Percentiles rank a stretch among this genome's conserved stretches.
These are phyloP conservation scores for Hanleya hanleyi DNA, from an alignment of 2,888 invertebrate species.

Conservation along the genomic window DNA sequence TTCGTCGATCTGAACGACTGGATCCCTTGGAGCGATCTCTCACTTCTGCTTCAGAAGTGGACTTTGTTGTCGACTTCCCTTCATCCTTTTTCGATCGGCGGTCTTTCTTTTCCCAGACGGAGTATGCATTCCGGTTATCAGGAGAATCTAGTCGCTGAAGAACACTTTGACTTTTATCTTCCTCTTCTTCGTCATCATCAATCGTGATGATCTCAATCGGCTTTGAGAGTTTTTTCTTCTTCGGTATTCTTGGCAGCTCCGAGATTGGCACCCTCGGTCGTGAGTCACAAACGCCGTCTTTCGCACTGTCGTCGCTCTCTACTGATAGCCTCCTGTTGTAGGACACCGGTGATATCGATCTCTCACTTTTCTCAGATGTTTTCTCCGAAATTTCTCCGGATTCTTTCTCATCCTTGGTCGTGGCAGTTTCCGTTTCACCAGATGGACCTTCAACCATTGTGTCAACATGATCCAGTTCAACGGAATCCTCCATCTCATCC, in stretches of 20 bases:
- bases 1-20: neutral
- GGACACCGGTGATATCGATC: neutral
- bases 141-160: too few relatives aligned
- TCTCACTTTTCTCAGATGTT: constrained; percentile 21
- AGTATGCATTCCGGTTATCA: too few relatives aligned
- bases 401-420: constrained; percentile 36
- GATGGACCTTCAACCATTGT: too few relatives aligned
- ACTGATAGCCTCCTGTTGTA: neutral
- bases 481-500: constrained; percentile 38
- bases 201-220: constrained; percentile 19
- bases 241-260: neutral
- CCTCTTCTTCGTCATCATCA: constrained; percentile 33
- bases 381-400: too few relatives aligned
- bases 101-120: too few relatives aligned
- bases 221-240: neutral
- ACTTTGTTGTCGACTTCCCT: too few relatives aligned
- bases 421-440: constrained; percentile 35
- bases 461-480: too few relatives aligned
- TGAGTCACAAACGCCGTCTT: neutral
- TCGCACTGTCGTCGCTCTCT: neutral
- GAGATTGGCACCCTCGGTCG: neutral
- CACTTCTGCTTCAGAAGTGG: too few relatives aligned
- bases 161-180: constrained; percentile 31
- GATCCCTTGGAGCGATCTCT: too few relatives aligned
- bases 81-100: too few relatives aligned